Conservation (phyloP, 2,113 vertebrate genomes). For the Corvus hawaiiensis region DNA sequence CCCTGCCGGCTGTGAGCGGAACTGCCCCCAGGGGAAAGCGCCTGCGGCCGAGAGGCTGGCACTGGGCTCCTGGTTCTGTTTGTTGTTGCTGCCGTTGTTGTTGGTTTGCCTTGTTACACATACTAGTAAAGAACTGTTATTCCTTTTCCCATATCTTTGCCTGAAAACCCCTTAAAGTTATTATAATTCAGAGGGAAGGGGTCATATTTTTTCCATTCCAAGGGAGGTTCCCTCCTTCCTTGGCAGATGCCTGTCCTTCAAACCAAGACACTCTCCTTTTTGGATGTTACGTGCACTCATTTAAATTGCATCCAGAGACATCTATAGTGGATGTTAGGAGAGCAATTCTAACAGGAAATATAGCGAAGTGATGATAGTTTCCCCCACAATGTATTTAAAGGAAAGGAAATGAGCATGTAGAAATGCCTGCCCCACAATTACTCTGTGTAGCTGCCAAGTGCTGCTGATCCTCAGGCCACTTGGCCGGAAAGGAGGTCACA, state of each 20-base stretch:
- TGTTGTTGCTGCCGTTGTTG: rapidly evolving
- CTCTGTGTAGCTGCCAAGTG: neutral
- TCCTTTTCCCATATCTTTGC: neutral
- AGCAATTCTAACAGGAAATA: neutral
- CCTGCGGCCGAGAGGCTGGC: rapidly evolving
- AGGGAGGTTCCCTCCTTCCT: neutral
- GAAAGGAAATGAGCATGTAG: neutral
- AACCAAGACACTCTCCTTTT: neutral
- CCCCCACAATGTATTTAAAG: neutral
- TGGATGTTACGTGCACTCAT: neutral
- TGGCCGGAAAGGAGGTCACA: neutral
- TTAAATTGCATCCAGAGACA: neutral
- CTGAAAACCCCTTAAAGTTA: neutral
- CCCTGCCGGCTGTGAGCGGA: rapidly evolving
- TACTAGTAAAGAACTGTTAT: neutral
- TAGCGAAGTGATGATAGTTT: rapidly evolving
- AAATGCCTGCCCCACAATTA: neutral
- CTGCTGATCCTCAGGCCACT: neutral
- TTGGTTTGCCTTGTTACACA: neutral
- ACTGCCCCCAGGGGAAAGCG: rapidly evolving
- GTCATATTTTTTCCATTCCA: neutral
- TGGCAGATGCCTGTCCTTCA: neutral
- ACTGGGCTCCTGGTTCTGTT: rapidly evolving
- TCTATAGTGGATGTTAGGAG: neutral
- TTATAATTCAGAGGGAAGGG: neutral